A percentile compares a stretch with the other conserved stretches of the same genome.
Conservation (phyloP, 1,140 invertebrate species). For the Trachymyrmex septentrionalis region DNA sequence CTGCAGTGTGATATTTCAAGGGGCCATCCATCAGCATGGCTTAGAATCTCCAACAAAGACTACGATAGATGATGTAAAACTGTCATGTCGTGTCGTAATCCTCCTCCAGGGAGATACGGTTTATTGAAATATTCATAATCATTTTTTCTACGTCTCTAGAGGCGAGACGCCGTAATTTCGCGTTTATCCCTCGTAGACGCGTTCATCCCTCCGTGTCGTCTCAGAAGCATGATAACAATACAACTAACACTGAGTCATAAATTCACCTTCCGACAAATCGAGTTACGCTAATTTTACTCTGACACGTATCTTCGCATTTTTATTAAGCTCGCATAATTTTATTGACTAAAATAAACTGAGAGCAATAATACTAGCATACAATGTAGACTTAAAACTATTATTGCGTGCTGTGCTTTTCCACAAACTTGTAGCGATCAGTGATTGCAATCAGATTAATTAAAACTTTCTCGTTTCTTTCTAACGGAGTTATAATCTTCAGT, state of each 20-base stretch:
- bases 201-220: not conserved
- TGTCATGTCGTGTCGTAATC: conserved; percentile 58
- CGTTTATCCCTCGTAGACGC: conserved; percentile 32
- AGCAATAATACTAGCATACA: not conserved
- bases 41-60: not conserved
- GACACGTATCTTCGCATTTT: conserved; percentile 2
- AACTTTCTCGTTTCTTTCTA: not conserved
- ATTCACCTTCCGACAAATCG: conserved; percentile 23
- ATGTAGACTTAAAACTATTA: not conserved
- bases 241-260: not conserved
- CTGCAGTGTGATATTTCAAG: conserved; percentile 44
- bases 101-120: conserved; percentile 7
- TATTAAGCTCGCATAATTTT: conserved; percentile 3
- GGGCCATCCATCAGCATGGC: not conserved
- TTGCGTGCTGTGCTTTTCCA: not conserved
- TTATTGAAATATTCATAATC: conserved; percentile 75
- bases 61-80: conserved; percentile 46
- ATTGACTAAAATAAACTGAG: not conserved
- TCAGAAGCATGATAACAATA: conserved; percentile 57
- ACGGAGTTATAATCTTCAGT: too few species aligned
- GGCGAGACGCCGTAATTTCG: conserved; percentile 43
- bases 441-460: not conserved
- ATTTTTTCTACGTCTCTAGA: conserved; percentile 40
- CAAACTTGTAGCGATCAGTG: not conserved
- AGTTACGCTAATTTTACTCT: not conserved